phyloP scores from a whole-genome alignment of 2,797 vertebrate species.

The Pseudopleuronectes americanus region DNA sequence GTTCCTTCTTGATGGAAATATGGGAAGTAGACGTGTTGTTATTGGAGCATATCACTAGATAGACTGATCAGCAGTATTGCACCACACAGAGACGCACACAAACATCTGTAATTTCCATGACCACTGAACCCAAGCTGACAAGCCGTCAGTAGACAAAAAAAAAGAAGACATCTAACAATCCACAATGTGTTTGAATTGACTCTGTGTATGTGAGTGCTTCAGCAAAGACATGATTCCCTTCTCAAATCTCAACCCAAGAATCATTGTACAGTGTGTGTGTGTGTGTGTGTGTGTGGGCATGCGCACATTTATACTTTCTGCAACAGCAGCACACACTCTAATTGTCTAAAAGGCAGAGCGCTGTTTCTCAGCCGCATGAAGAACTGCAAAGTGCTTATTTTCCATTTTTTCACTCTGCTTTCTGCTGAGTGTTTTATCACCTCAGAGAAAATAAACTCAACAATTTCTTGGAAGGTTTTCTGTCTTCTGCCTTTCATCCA shows the following conservation, averaged over 20 bases:
- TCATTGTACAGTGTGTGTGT: constrained; percentile 14
- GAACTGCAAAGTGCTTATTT: constrained; percentile 69
- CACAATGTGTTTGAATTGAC: constrained; percentile 17
- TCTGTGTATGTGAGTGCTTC: constrained; percentile 4
- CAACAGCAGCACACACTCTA: constrained; percentile 18
- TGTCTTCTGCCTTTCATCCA: constrained; percentile 9
- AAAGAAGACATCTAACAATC: constrained; percentile 56
- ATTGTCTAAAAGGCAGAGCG: constrained; percentile 35
- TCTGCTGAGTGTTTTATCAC: constrained; percentile 51
- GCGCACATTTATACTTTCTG: constrained; percentile 21
- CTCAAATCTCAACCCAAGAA: constrained; percentile 21
- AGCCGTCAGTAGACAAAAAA: constrained; percentile 46
- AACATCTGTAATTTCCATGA: constrained; percentile 54
- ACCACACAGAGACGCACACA: constrained; percentile 20
- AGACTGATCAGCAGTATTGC: constrained; percentile 62
- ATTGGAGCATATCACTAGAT: constrained; percentile 52
- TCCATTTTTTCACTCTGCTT: constrained; percentile 71
- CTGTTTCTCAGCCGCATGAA: constrained; percentile 26
- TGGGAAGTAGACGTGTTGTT: constrained; percentile 37
- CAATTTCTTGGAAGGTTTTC: constrained; percentile 23
- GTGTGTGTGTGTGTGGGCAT: not conserved
- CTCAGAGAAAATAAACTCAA: constrained; percentile 43
- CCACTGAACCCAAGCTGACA: constrained; percentile 67
- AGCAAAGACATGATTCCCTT: constrained; percentile 44
- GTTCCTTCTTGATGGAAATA: constrained; percentile 12